Percentiles rank a stretch among this genome's conserved stretches.
Conservation (phyloP, 2,113 vertebrate species). For the Chamaetylas fuelleborni region DNA sequence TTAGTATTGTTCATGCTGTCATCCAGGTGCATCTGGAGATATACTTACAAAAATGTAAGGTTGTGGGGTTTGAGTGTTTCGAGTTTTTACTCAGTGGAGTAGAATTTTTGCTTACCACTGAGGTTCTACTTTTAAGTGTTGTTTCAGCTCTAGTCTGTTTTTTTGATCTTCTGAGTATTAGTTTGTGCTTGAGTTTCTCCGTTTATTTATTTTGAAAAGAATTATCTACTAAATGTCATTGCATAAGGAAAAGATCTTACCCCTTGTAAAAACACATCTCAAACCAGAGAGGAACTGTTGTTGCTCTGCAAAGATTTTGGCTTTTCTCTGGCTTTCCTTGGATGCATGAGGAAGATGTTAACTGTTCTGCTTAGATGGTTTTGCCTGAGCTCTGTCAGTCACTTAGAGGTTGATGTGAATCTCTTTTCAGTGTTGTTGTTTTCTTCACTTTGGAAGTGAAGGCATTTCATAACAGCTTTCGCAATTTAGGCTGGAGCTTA, state of each 20-base stretch:
- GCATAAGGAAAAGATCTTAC: neutral
- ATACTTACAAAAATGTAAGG: neutral
- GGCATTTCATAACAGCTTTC: neutral
- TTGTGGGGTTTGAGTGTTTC: neutral
- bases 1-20: neutral
- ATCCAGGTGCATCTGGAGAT: neutral
- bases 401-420: neutral
- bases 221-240: neutral
- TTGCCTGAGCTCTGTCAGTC: neutral
- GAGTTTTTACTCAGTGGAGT: neutral
- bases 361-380: accelerated
- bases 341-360: accelerated
- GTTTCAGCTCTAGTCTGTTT: neutral
- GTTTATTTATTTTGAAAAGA: neutral
- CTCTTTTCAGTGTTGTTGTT: neutral
- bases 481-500: neutral
- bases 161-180: neutral
- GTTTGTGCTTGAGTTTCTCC: neutral
- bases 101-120: neutral
- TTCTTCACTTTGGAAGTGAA: neutral
- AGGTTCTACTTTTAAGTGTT: neutral
- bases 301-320: neutral
- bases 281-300: neutral
- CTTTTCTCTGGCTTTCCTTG: neutral
- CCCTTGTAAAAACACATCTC: neutral